phyloP scores from a whole-genome alignment of 1,140 invertebrate species.

The Rhyzopertha dominica region DNA sequence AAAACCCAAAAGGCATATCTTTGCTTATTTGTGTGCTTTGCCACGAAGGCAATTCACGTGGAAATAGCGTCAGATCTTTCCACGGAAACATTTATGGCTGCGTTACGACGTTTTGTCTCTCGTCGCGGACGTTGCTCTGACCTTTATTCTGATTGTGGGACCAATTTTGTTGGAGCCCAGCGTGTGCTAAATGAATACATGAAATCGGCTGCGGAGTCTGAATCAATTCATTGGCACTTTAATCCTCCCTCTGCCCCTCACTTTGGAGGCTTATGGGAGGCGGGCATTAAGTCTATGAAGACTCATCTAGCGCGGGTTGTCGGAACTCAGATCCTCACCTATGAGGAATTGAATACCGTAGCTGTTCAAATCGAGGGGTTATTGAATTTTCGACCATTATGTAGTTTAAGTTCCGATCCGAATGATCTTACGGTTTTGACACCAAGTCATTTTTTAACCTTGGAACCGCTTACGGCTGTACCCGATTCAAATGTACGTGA shows the following conservation, averaged over 20 bases:
- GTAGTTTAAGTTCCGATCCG: too few species aligned
- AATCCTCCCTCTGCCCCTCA: constrained; percentile 42
- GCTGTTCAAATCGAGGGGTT: too few species aligned
- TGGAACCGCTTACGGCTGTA: too few species aligned
- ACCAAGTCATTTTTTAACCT: too few species aligned
- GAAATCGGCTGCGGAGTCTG: too few species aligned
- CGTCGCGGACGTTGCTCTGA: constrained; percentile 23
- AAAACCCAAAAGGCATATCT: constrained; percentile 29
- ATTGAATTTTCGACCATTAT: too few species aligned
- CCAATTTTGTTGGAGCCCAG: constrained; percentile 17
- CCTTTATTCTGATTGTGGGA: constrained; percentile 29
- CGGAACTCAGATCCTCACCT: background rate
- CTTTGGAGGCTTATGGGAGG: constrained; percentile 45
- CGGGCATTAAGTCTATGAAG: constrained; percentile 8
- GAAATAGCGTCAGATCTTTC: constrained; percentile 22
- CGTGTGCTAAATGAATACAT: background rate
- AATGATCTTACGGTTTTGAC: too few species aligned
- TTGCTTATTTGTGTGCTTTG: constrained; percentile 34
- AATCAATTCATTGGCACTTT: constrained; percentile 42
- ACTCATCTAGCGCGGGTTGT: background rate
- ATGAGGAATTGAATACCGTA: constrained; percentile 1
- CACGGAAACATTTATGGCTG: constrained; percentile 22
- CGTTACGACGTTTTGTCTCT: constrained; percentile 30
- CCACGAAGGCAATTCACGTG: constrained; percentile 34
- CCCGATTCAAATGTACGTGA: too few species aligned